Base-by-base conservation (phyloP, 2,888 invertebrate genomes). In the Xanthostigma xanthostigma region DNA sequence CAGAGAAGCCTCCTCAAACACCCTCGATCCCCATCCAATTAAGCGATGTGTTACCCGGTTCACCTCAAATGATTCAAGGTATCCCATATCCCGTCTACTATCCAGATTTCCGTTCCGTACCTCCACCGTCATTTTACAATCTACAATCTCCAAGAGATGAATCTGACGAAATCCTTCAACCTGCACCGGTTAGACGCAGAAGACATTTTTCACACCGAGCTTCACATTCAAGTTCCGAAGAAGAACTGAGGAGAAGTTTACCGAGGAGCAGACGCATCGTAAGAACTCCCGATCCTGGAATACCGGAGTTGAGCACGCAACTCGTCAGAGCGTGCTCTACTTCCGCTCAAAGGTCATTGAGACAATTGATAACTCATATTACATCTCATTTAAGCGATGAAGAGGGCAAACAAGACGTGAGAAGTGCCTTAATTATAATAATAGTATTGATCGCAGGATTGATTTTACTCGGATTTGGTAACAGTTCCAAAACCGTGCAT, bases 361-460 rank as follows among this genome's bases (percentile, higher is more conserved):
- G 80, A 62, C 79, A 79, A 61, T 76, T 88, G 59, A 78, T 85
- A 44, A 71, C 75, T 50, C 72, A 78, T 53, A 71, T 81, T 52
- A 75, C 76, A 54, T 73, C 76, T 38, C 77, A 78, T 51, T 58
- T 67, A 53, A 73, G 74, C 53, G 74, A 75, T 44, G 73, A 77
- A 8, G 77, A 84, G 55, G 77, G 80, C 58, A 78, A 84, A 57
- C 79, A 81, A 52, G 81, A 85, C 59, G 71, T 83, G 51, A 83
- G 85, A 59, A 79, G 86, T 60, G 80, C 85, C 6, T 71, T 88
- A 57, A 81, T 88, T 49, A 81, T 89, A 60, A 76, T 90, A 53
- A 72, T 91, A 50, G 75, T 90, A 45, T 70, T 90, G 53, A 76
- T 90, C 37, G 84, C 85, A 45, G 84, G 83, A 12, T 71, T 90